Base-by-base conservation (phyloP, 2,797 vertebrate species). In the Cyprinella venusta region DNA sequence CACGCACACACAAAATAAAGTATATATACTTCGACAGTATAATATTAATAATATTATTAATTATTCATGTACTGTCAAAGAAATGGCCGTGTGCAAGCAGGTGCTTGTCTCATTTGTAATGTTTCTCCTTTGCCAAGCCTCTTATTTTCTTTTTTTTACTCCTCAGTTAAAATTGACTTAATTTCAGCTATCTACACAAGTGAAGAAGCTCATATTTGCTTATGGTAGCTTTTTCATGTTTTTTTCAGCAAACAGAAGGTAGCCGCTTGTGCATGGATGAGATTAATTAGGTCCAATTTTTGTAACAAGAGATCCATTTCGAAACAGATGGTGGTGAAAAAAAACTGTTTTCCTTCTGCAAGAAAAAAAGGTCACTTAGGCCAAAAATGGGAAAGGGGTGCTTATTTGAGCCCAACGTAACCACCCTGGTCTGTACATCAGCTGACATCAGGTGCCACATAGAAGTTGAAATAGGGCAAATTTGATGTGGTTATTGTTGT, bases 281-380 rank as follows among this genome's bases (percentile, higher is more conserved):
- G 63, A 79, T 67, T 67, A 79, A 79, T 79, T 79, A 79, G 45
- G 63, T 52, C 42, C n/a, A 36, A 52, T 67, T 59, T 54, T 74
- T 54, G n/a, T 19, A 61, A 42, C 8, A 52, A 52, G 54, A 76
- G 56, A 42, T 76, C 8, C 2, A 42, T 76, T 76, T 79, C 36
- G 45, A 67, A 79, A 79, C 76, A 78, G 76, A 67, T 78, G 61
- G 76, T 67, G 30, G 30, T 65, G 26, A 8, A 50, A 78, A 50
- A 50, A 78, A 50, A n/a, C n/a, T n/a, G 40, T 21, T 36, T 78
- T 64, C 0, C 40, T 33, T 21, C 26, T 36, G 76, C 61, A 52
- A 16, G 42, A 63, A 67, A 52, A 64, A 64, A 59, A 61, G 13
- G 52, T 16, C 24, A 7, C 24, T 30, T 30, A 6, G 50, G 33